Conservation (phyloP, 2,113 vertebrate species). For the Paratilapia polleni region DNA sequence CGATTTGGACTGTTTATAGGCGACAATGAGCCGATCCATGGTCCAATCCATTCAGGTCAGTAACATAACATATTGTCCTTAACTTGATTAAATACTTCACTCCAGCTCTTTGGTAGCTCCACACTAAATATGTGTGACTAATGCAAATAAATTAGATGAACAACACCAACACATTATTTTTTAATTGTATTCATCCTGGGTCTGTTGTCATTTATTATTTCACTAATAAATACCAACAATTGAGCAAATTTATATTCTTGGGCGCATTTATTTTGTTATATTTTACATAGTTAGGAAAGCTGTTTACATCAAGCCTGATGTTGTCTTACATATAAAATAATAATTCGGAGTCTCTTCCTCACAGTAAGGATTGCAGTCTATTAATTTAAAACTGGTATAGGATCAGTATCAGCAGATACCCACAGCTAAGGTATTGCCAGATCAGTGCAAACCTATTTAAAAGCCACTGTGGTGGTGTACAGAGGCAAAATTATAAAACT, state of each 20-base stretch:
- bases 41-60: too few species aligned
- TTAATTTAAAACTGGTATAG: background rate
- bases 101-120: background rate
- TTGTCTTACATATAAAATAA: background rate
- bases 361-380: background rate
- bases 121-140: background rate
- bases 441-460: too few species aligned
- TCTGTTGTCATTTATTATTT: background rate
- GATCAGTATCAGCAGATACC: background rate
- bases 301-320: background rate
- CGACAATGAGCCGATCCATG: too few species aligned
- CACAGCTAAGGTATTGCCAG: background rate
- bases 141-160: background rate
- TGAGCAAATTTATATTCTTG: background rate
- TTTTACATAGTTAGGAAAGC: background rate
- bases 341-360: background rate
- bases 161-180: background rate
- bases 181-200: fast-evolving
- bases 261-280: background rate
- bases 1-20: too few species aligned
- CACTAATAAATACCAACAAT: fast-evolving
- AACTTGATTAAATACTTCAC: background rate
- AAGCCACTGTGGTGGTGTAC: too few species aligned
- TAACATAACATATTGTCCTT: too few species aligned
- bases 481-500: background rate